Evolutionary conservation across 2,113 vertebrate species (phyloP).

Genomic region (Syngnathus scovelli): DNA sequence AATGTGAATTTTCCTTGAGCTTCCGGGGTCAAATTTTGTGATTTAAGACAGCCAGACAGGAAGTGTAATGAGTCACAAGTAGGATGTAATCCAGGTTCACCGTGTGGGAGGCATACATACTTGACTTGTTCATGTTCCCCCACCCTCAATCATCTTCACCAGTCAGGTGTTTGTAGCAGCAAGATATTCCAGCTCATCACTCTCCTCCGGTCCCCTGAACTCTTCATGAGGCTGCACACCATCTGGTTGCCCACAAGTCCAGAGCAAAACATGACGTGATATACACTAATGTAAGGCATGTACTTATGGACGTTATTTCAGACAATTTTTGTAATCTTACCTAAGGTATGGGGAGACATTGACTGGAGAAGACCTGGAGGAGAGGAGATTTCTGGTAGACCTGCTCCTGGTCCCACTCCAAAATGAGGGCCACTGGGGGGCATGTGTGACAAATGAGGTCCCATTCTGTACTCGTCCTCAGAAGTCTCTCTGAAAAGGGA

Average conservation of each 20-base stretch:
- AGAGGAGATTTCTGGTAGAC: constrained; percentile 20
- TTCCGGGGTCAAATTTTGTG: neutral
- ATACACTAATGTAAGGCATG: neutral
- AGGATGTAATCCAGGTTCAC: neutral
- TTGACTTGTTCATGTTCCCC: neutral
- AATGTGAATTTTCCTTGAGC: neutral
- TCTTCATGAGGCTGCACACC: neutral
- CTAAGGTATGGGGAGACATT: neutral
- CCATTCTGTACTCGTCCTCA: constrained; percentile 33
- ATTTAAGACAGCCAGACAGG: neutral
- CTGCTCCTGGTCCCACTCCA: neutral
- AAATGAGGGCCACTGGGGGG: neutral
- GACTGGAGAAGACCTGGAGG: constrained; percentile 34
- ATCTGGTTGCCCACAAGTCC: constrained; percentile 26
- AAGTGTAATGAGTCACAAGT: neutral
- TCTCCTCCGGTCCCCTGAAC: constrained; percentile 74
- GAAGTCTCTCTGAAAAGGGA: constrained; percentile 7
- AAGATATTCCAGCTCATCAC: constrained; percentile 72
- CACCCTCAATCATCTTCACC: neutral
- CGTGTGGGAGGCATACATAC: neutral
- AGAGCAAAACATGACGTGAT: neutral
- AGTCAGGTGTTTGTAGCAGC: neutral
- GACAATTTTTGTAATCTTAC: constrained; percentile 9
- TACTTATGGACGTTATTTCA: neutral
- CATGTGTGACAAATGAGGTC: neutral